Evolutionary conservation across 2,113 vertebrate species (phyloP).

Genomic region (Sylvietta virens): DNA sequence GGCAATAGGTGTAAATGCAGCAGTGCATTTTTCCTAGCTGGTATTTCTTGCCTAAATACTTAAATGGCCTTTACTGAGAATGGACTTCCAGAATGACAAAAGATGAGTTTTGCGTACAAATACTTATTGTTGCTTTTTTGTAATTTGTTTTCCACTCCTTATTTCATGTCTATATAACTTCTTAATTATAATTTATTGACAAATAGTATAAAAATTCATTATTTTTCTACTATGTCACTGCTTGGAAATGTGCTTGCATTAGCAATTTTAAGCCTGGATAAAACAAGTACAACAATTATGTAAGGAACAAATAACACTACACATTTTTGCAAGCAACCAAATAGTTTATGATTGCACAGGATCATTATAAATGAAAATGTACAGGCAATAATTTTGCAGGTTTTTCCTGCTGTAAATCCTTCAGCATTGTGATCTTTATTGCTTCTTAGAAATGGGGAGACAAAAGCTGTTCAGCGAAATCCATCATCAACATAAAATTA

Average conservation of each 20-base stretch:
- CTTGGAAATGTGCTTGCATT: background rate
- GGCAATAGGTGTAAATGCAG: background rate
- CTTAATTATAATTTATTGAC: background rate
- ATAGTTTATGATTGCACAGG: background rate
- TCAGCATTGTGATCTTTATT: background rate
- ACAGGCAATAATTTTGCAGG: background rate
- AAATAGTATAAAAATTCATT: background rate
- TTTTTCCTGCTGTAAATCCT: background rate
- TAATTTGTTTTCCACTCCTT: background rate
- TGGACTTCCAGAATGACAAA: background rate
- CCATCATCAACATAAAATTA: constrained; percentile 7
- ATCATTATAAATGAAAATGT: background rate
- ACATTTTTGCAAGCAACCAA: background rate
- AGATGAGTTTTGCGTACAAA: background rate
- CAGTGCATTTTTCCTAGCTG: background rate
- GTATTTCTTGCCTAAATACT: background rate
- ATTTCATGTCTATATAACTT: background rate
- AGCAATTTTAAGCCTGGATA: background rate
- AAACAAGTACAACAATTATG: background rate
- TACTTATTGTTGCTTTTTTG: background rate
- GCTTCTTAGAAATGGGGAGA: background rate
- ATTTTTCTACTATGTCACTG: background rate
- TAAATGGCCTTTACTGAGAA: background rate
- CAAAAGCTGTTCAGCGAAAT: background rate
- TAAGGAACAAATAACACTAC: background rate